A percentile compares a stretch with the other conserved stretches of the same genome.
phyloP scores from a whole-genome alignment of 2,797 vertebrate genomes.

The Acanthurus tractus region DNA sequence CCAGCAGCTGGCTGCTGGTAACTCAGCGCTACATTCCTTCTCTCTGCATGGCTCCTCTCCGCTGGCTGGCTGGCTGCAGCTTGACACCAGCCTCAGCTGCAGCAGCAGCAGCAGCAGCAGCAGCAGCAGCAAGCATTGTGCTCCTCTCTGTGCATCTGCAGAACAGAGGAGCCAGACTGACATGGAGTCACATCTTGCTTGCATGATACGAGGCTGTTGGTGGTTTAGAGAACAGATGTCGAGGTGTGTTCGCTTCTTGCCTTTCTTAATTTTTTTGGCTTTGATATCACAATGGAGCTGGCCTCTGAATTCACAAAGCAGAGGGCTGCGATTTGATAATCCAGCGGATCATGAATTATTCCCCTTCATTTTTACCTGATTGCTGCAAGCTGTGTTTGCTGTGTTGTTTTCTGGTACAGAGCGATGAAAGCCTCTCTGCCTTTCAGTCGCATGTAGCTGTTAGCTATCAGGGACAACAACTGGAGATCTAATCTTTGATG shows the following conservation, averaged over 20 bases:
- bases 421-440: conserved; percentile 19
- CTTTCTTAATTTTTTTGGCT: conserved; percentile 5
- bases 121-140: conserved; percentile 6
- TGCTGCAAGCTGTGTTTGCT: conserved; percentile 44
- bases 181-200: conserved; percentile 33
- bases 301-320: conserved; percentile 52
- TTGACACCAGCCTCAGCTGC: conserved; percentile 57
- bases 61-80: conserved; percentile 41
- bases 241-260: conserved; percentile 39
- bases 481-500: conserved; percentile 13
- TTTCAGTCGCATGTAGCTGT: conserved; percentile 31
- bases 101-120: conserved; percentile 41
- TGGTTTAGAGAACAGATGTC: conserved; percentile 62
- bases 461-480: conserved; percentile 31
- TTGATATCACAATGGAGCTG: conserved; percentile 35
- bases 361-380: conserved; percentile 63
- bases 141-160: conserved; percentile 52
- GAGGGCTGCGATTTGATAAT: conserved; percentile 63
- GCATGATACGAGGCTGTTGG: conserved; percentile 33
- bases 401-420: conserved; percentile 16
- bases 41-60: conserved; percentile 48
- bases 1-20: conserved; percentile 63
- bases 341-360: conserved; percentile 71
- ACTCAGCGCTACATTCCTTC: conserved; percentile 59
- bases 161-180: conserved; percentile 49